Conservation (phyloP, 2,888 invertebrate species). For the Ennomos fuscantarius region DNA sequence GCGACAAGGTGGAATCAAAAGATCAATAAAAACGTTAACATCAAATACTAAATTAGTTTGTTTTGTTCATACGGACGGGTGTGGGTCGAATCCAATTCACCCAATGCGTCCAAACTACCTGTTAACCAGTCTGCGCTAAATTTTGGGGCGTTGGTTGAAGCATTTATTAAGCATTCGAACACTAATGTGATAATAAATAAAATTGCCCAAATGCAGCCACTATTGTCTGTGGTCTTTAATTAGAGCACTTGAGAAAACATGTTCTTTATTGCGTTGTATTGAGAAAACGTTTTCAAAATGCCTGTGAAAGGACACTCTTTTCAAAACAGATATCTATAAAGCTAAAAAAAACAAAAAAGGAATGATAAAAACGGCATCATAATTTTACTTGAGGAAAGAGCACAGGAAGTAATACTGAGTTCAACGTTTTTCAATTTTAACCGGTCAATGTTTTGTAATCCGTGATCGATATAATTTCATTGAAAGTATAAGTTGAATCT, state of each 20-base stretch:
- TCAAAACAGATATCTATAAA: background rate
- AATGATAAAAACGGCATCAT: constrained; percentile 11
- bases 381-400: constrained; percentile 11
- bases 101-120: constrained; percentile 3
- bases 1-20: too few relatives aligned
- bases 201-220: constrained; percentile 19
- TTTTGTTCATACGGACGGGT: too few relatives aligned
- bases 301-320: background rate
- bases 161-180: constrained; percentile 21
- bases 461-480: too few relatives aligned
- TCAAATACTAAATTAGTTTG: too few relatives aligned
- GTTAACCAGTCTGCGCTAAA: constrained; percentile 11
- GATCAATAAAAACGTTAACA: too few relatives aligned
- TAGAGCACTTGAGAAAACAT: constrained; percentile 20
- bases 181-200: constrained; percentile 16
- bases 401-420: background rate
- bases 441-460: too few relatives aligned
- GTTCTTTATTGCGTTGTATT: constrained; percentile 19
- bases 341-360: background rate
- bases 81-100: background rate
- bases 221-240: constrained; percentile 35
- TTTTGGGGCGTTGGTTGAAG: constrained; percentile 18
- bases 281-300: constrained; percentile 20
- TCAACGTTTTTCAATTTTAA: background rate
- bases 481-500: too few relatives aligned